Conservation (phyloP, 2,113 vertebrate species). For the Paramisgurnus dabryanus region DNA sequence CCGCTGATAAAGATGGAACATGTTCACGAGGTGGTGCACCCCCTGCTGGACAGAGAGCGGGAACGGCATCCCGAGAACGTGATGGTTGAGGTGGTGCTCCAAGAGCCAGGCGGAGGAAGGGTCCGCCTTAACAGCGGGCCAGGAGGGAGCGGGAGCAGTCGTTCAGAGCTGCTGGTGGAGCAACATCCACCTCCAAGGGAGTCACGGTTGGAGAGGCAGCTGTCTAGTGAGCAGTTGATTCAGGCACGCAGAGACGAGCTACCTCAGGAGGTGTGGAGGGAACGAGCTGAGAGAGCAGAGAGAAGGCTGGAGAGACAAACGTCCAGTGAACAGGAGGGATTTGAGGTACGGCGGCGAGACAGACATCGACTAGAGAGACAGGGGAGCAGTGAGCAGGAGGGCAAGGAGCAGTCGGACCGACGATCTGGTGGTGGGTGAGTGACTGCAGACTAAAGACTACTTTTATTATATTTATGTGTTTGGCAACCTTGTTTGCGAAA, state of each 20-base stretch:
- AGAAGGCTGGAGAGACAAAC: constrained; percentile 77
- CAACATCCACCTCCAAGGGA: constrained; percentile 67
- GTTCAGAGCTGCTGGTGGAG: constrained; percentile 68
- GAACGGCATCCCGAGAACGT: constrained; percentile 67
- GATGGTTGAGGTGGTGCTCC: constrained; percentile 76
- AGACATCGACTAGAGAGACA: constrained; percentile 81
- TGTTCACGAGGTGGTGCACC: constrained; percentile 74
- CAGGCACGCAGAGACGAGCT: constrained; percentile 76
- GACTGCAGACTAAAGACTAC: not conserved
- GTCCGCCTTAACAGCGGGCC: constrained; percentile 68
- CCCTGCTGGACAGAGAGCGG: constrained; percentile 60
- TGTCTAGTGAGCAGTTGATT: constrained; percentile 77
- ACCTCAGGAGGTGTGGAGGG: constrained; percentile 77
- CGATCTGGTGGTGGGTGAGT: constrained; percentile 66
- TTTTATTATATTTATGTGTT: too few species aligned
- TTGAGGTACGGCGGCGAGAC: constrained; percentile 78
- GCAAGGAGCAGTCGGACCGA: constrained; percentile 73
- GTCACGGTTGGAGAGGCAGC: constrained; percentile 75
- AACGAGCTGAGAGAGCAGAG: constrained; percentile 69
- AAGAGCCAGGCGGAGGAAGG: constrained; percentile 60
- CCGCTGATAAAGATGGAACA: constrained; percentile 82
- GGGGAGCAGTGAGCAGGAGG: constrained; percentile 89
- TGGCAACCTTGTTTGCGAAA: too few species aligned
- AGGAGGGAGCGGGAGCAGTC: constrained; percentile 66
- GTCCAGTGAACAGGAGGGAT: constrained; percentile 78